Evolutionary conservation across 2,888 invertebrate species (phyloP), one percentile per base, ranked within the genome.

Genomic region (Nysson spinosus): DNA sequence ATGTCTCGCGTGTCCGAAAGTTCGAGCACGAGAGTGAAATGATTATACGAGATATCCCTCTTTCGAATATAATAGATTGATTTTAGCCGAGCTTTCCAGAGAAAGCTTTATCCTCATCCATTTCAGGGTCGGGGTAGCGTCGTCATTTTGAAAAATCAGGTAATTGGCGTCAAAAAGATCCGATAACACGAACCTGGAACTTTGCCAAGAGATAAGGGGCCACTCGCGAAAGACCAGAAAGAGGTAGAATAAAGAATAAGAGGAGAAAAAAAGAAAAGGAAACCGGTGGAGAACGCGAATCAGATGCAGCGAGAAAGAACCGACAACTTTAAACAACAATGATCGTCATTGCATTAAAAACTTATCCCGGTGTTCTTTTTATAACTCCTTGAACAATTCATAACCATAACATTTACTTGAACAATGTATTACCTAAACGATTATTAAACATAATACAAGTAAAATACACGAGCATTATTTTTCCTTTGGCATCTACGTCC

Each of bases 141-240:
- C 58, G 66, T 55, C 55, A 50, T 68, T 68, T 72, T 68, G 72
- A 74, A 72, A 72, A 72, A 72, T 72, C 73, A 52, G 67, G 65
- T 75, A 75, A 75, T 75, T 75, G 75, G 64, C 75, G 72, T 70
- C 70, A 75, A 75, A 75, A 66, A 58, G 69, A 67, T 64, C 65
- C 70, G 75, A 75, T 75, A 72, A 75, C 75, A 52, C 54, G 55
- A 17, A 19, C 22, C 57, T 75, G 75, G 75, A 66, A 43, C 28
- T 11, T 34, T 39, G 75, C 75, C 75, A 75, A 52, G 28, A 58
- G 74, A 73, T 74, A 74, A 73, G 73, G 56, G 46, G 60, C 58
- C 69, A 54, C 57, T 50, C 43, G 52, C 50, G 61, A 50, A 57
- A 43, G 46, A 39, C 28, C 30, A 52, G 42, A 49, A 40, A 55